These are phyloP conservation scores for Oophaga sylvatica DNA, from an alignment of 2,797 vertebrate genomes.

Conservation along the genomic window DNA sequence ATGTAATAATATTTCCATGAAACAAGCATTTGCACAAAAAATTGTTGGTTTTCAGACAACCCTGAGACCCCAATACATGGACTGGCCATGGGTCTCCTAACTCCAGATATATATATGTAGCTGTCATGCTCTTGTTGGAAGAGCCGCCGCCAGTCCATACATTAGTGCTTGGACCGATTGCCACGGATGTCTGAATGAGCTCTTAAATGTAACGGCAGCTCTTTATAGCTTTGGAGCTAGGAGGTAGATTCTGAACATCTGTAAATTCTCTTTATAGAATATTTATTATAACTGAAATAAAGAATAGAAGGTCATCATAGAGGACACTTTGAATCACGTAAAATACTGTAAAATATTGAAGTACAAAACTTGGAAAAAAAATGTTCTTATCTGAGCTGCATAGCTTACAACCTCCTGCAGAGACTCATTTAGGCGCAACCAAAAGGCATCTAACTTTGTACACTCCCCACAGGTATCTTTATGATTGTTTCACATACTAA, in stretches of 20 bases:
- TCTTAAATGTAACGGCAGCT: neutral
- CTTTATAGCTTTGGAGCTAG: neutral
- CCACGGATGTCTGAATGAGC: no score
- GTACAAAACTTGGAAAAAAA: slow-evolving; percentile 13
- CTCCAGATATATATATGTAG: no score
- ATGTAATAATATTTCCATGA: no score
- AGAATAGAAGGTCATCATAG: slow-evolving; percentile 8
- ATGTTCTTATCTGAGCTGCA: neutral
- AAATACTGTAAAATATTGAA: slow-evolving; percentile 3
- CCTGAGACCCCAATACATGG: no score
- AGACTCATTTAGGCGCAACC: slow-evolving; percentile 25
- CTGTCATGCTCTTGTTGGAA: no score
- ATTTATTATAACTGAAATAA: neutral
- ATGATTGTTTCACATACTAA: slow-evolving; percentile 47
- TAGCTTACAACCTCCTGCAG: slow-evolving; percentile 24
- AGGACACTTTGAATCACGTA: neutral
- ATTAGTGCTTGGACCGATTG: no score
- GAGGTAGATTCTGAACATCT: neutral
- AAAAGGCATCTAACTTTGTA: slow-evolving; percentile 46
- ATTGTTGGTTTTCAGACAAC: no score
- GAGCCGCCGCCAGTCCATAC: no score
- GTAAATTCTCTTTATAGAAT: neutral
- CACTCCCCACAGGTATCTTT: slow-evolving; percentile 49
- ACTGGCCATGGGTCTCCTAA: no score
- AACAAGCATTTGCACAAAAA: no score